phyloP scores from a whole-genome alignment of 2,797 vertebrate genomes.

The Anniella stebbinsi region DNA sequence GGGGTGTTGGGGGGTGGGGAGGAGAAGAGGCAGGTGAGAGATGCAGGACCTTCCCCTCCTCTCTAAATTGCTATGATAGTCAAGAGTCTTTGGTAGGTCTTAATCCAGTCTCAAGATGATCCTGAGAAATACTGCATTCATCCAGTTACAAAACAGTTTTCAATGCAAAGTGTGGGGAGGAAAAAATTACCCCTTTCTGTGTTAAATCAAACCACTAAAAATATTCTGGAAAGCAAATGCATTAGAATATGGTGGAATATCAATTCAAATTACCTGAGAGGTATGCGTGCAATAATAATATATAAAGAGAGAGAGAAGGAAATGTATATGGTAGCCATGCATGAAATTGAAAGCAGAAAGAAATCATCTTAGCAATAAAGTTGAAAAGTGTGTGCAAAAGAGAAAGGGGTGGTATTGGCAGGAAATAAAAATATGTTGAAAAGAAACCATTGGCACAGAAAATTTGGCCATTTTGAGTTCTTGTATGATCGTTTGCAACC shows the following conservation, averaged over 20 bases:
- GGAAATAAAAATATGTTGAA: not conserved
- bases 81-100: not conserved
- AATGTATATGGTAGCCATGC: not conserved
- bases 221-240: constrained; percentile 5
- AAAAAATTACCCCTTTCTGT: not conserved
- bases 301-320: not conserved
- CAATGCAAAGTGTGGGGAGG: too few species aligned
- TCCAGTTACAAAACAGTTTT: not conserved
- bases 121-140: not conserved
- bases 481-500: not conserved
- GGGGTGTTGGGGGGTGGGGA: too few species aligned
- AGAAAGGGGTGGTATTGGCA: not conserved
- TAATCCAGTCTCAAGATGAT: not conserved
- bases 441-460: constrained; percentile 7
- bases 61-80: not conserved
- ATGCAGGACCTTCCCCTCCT: too few species aligned
- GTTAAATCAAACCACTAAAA: constrained; percentile 4
- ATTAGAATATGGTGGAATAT: not conserved
- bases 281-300: not conserved
- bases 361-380: constrained; percentile 35
- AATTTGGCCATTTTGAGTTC: constrained; percentile 55
- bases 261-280: constrained; percentile 27
- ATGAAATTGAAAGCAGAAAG: constrained; percentile 31
- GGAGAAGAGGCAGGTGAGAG: too few species aligned
- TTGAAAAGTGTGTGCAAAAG: not conserved